Evolutionary conservation across 1,140 invertebrate genomes (phyloP).

Genomic region (Linepithema humile): DNA sequence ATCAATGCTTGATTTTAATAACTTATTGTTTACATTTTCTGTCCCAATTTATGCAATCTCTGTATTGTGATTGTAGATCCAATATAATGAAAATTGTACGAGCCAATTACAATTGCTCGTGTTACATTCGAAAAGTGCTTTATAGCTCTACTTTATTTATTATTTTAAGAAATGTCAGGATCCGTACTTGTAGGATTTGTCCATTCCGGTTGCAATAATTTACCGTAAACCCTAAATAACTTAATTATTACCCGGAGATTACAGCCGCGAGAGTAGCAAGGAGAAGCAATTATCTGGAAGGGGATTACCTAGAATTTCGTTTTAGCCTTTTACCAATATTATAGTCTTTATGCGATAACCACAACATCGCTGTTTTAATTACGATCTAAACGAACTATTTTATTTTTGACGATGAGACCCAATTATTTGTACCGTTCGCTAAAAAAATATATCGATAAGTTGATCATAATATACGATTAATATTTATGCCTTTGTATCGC

Average conservation of each 20-base stretch:
- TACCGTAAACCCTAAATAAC: constrained; percentile 46
- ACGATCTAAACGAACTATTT: background rate
- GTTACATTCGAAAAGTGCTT: background rate
- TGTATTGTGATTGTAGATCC: background rate
- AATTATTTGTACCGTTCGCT: background rate
- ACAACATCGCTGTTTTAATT: constrained; percentile 20
- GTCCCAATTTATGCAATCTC: background rate
- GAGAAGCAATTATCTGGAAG: constrained; percentile 45
- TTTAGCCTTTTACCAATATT: constrained; percentile 39
- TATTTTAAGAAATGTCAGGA: background rate
- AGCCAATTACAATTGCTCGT: background rate
- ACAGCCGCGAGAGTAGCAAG: constrained; percentile 32
- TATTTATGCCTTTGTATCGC: background rate
- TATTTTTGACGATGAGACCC: background rate
- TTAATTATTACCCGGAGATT: constrained; percentile 55
- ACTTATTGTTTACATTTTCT: background rate
- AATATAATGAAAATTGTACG: background rate
- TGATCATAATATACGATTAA: background rate
- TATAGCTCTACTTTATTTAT: background rate
- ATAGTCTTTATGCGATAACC: constrained; percentile 24
- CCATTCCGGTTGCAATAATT: constrained; percentile 22
- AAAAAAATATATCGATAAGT: background rate
- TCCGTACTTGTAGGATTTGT: background rate
- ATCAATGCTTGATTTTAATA: no score
- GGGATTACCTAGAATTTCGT: constrained; percentile 40